Conservation (phyloP, 2,797 vertebrate genomes). For the Cyclopterus lumpus region DNA sequence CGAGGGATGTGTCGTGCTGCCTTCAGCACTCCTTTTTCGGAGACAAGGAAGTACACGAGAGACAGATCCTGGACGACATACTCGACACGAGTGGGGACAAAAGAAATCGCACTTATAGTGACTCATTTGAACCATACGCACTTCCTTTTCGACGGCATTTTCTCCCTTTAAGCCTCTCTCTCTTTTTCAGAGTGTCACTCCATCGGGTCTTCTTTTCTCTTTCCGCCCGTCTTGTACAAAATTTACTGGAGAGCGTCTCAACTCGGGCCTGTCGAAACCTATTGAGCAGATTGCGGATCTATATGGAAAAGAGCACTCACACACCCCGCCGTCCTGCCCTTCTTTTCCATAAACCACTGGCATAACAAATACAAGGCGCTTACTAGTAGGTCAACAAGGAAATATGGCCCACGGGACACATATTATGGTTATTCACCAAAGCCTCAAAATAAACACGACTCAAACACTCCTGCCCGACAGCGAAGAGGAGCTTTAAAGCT, state of each 20-base stretch:
- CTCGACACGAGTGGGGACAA: slow-evolving; percentile 10
- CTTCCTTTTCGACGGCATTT: slow-evolving; percentile 24
- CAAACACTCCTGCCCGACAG: slow-evolving; percentile 21
- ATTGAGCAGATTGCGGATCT: slow-evolving; percentile 43
- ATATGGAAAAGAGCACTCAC: slow-evolving; percentile 57
- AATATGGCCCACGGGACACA: slow-evolving; percentile 56
- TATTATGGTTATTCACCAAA: slow-evolving; percentile 58
- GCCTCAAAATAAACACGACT: slow-evolving; percentile 67
- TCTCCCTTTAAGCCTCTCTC: slow-evolving; percentile 26
- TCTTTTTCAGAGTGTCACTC: slow-evolving; percentile 34
- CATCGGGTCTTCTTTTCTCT: slow-evolving; percentile 34
- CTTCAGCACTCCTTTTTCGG: not conserved
- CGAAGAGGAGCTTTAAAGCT: slow-evolving; percentile 34
- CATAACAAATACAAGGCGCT: slow-evolving; percentile 52
- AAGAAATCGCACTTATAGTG: slow-evolving; percentile 27
- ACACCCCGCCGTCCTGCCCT: slow-evolving; percentile 9
- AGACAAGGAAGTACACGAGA: slow-evolving; percentile 1
- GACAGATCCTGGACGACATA: not conserved
- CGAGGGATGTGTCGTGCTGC: not conserved
- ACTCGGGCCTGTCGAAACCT: slow-evolving; percentile 33
- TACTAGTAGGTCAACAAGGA: slow-evolving; percentile 61
- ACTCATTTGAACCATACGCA: slow-evolving; percentile 12
- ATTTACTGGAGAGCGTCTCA: slow-evolving; percentile 33
- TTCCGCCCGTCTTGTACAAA: slow-evolving; percentile 37
- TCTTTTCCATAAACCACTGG: slow-evolving; percentile 53